A percentile compares a stretch with the other conserved stretches of the same genome.
These are phyloP conservation scores for Scotopteryx bipunctaria DNA, from an alignment of 2,888 invertebrate species.

Conservation along the genomic window DNA sequence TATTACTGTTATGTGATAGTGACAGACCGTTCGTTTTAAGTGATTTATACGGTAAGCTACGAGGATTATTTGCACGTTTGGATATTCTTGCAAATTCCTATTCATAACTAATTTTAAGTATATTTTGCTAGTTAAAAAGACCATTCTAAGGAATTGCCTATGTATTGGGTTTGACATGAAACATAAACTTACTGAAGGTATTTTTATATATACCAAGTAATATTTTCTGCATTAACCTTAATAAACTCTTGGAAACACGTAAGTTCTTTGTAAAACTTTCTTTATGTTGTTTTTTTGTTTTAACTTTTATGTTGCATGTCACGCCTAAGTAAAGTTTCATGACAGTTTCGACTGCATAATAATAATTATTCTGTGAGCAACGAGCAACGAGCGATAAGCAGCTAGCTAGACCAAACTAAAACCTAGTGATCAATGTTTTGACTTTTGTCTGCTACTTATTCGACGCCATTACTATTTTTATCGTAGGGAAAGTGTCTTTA, in stretches of 20 bases:
- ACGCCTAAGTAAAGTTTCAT: slow-evolving; percentile 9
- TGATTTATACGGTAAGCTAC: slow-evolving; percentile 62
- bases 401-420: slow-evolving; percentile 39
- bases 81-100: slow-evolving; percentile 65
- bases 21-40: slow-evolving; percentile 58
- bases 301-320: slow-evolving; percentile 10
- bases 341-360: slow-evolving; percentile 22
- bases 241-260: too few relatives aligned
- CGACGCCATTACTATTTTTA: slow-evolving; percentile 51
- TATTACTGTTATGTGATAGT: slow-evolving; percentile 61
- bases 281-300: too few relatives aligned
- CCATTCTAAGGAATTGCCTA: slow-evolving; percentile 40
- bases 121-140: slow-evolving; percentile 58
- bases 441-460: slow-evolving; percentile 37
- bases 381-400: slow-evolving; percentile 46
- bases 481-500: slow-evolving; percentile 60
- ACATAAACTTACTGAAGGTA: slow-evolving; percentile 14
- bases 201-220: too few relatives aligned
- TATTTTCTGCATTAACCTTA: too few relatives aligned
- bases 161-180: slow-evolving; percentile 37
- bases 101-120: slow-evolving; percentile 56
- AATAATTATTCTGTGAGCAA: slow-evolving; percentile 40
- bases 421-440: slow-evolving; percentile 25
- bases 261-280: too few relatives aligned
- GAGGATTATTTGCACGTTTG: slow-evolving; percentile 76